Evolutionary conservation across 1,140 invertebrate genomes (phyloP), one percentile per base, ranked within the genome.

Genomic region (Pachypeltis micranthus): DNA sequence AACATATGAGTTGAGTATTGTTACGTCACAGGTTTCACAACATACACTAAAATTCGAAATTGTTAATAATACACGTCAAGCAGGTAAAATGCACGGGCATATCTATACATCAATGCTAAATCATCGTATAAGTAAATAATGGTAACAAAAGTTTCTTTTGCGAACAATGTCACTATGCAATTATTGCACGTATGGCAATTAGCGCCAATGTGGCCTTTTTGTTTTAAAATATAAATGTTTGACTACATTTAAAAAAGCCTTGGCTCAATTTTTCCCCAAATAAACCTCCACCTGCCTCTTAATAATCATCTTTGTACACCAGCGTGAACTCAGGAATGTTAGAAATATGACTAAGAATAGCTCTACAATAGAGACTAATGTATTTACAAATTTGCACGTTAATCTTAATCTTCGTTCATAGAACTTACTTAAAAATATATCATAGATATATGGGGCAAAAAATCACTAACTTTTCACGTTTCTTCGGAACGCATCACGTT

Each of bases 371-470:
- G 12, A 51, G 12, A 51, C 10, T 51, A 14, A 51, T 21, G 23
- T 16, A 51, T 10, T 4, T 51, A 51, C 4, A 51, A 14, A 51
- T 21, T 51, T 51, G 23, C 47, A 51, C 12, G 23, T 14, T 51
- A 21, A 10, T 51, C 23, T 51, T 51, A 4, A 51, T 51, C 3
- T 16, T 81, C 80, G 88, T 91, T 91, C 88, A 91, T 87, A 87
- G 88, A 91, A 91, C 88, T 85, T 91, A 90, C 87, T 77, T 76
- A 77, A 80, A 83, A 84, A 90, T 91, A 91, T 90, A 91, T 90
- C 88, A 90, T 90, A 90, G 88, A 90, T 91, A 91, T 91, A 91
- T 90, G 86, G 87, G 87, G 87, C 83, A 76, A n/a, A 72, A 71
- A 72, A 71, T 84, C 84, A 83, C 81, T 80, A 78, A 77, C 76